Conservation (phyloP, 2,113 vertebrate species). For the Nothocercus julius region DNA sequence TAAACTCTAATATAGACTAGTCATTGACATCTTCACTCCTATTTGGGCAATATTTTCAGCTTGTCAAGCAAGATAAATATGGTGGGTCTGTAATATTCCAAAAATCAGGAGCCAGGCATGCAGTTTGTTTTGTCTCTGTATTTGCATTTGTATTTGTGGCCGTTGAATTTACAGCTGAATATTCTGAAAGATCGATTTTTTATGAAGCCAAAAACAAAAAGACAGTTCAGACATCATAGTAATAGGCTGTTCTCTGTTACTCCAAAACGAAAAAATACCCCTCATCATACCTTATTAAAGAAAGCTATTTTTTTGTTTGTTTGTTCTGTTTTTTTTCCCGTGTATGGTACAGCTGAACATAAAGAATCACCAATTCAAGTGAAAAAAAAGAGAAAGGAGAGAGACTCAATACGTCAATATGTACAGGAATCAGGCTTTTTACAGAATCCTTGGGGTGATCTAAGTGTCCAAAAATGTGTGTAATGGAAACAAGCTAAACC, state of each 20-base stretch:
- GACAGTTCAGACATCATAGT: neutral
- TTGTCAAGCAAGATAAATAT: neutral
- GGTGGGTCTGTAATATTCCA: neutral
- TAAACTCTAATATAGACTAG: neutral
- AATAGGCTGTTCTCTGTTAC: neutral
- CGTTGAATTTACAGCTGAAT: neutral
- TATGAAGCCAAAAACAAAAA: neutral
- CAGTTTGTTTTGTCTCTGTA: neutral
- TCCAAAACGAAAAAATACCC: neutral
- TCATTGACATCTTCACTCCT: neutral
- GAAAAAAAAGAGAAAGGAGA: neutral
- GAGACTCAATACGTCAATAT: conserved; percentile 5
- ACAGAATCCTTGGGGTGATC: neutral
- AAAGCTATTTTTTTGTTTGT: neutral
- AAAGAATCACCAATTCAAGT: neutral
- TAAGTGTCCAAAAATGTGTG: conserved; percentile 33
- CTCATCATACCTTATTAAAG: neutral
- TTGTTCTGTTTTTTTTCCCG: neutral
- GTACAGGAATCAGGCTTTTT: neutral
- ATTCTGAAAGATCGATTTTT: neutral
- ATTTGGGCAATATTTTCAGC: neutral
- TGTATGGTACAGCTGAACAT: neutral
- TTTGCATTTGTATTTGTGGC: neutral
- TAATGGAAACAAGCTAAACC: conserved; percentile 11
- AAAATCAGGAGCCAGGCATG: neutral